These are phyloP conservation scores for Oryzias javanicus DNA, from an alignment of 2,113 vertebrate genomes.

Conservation along the genomic window DNA sequence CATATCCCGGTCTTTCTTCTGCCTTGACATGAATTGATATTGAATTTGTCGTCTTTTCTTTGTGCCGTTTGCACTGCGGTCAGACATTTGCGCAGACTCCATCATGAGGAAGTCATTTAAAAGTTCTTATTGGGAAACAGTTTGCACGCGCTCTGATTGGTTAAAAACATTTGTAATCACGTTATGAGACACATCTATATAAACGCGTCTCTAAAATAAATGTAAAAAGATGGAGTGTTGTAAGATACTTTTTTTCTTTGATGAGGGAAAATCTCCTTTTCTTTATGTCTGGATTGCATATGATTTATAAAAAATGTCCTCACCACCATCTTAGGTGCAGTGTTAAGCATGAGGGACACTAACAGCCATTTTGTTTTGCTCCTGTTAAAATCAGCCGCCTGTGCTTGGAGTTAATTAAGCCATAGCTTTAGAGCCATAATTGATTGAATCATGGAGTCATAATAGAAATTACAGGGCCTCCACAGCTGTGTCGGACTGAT, in stretches of 20 bases:
- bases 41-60: slow-evolving; percentile 42
- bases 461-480: slow-evolving; percentile 68
- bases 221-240: no score
- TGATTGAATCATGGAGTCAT: slow-evolving; percentile 76
- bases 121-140: slow-evolving; percentile 16
- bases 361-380: slow-evolving; percentile 72
- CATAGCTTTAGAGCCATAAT: slow-evolving; percentile 73
- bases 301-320: slow-evolving; percentile 19
- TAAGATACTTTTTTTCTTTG: slow-evolving; percentile 11
- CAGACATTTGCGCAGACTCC: slow-evolving; percentile 14
- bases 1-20: slow-evolving; percentile 49
- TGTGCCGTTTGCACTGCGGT: slow-evolving; percentile 21
- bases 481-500: slow-evolving; percentile 69
- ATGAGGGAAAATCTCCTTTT: not conserved
- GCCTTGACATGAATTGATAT: slow-evolving; percentile 45
- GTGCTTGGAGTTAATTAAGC: slow-evolving; percentile 75
- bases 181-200: slow-evolving; percentile 27
- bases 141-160: slow-evolving; percentile 13
- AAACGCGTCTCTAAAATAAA: slow-evolving; percentile 25
- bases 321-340: slow-evolving; percentile 65
- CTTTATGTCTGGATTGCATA: no score
- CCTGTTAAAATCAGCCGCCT: slow-evolving; percentile 56
- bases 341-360: slow-evolving; percentile 52
- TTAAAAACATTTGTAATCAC: slow-evolving; percentile 47
- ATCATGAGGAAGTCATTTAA: slow-evolving; percentile 53